Conservation (phyloP, 2,113 vertebrate genomes). For the Sclerurus mexicanus region DNA sequence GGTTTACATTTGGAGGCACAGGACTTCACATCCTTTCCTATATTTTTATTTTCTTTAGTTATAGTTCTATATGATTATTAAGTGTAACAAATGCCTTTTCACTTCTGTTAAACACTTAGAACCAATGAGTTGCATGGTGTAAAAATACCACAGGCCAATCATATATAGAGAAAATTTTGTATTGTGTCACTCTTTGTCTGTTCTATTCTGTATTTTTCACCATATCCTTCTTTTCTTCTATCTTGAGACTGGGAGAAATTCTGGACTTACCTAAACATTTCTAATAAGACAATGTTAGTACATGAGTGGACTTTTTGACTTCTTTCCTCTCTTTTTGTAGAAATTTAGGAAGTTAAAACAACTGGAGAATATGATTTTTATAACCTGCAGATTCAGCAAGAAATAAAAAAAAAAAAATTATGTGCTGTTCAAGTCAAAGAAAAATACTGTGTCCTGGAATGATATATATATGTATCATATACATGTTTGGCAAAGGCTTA, state of each 20-base stretch:
- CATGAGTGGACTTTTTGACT: too few relatives aligned
- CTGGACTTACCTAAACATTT: not conserved
- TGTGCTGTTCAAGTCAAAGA: not conserved
- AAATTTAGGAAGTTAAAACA: not conserved
- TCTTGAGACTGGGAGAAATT: not conserved
- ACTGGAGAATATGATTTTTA: not conserved
- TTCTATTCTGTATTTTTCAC: not conserved
- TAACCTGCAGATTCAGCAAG: not conserved
- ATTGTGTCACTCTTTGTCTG: not conserved
- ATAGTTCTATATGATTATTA: not conserved
- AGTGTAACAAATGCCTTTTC: not conserved
- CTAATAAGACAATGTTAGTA: not conserved
- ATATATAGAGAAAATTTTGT: not conserved
- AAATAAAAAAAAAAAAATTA: not conserved
- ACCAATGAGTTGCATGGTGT: not conserved
- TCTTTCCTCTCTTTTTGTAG: not conserved
- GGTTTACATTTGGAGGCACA: not conserved
- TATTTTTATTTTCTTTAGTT: not conserved
- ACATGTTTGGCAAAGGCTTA: not conserved
- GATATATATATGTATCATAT: not conserved
- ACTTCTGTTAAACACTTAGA: not conserved
- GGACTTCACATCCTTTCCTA: not conserved
- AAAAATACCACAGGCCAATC: not conserved
- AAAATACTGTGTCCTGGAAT: not conserved
- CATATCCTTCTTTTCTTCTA: too few relatives aligned